Base-by-base conservation (phyloP, 2,797 vertebrate genomes). In the Silurus aristotelis region DNA sequence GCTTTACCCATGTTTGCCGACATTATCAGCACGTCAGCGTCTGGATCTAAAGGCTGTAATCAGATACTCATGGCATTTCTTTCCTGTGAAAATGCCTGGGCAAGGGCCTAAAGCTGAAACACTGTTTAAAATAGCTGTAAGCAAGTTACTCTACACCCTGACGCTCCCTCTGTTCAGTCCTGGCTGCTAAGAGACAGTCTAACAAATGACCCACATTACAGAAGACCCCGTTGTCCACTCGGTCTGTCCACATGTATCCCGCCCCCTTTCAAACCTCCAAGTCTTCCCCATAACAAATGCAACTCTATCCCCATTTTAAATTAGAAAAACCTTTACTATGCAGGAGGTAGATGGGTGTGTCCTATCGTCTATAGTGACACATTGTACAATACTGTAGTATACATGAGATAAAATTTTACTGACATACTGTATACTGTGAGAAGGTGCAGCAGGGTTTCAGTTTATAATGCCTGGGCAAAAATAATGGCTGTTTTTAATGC, bases 141-240 rank as follows among this genome's bases (percentile, higher is more conserved):
- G 73, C 10, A 10, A 78, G 72, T 87, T 84, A 85, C 71, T 78
- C 81, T 61, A 87, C 77, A 71, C 75, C 25, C 5, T 0, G 25
- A 43, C 56, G 52, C n/a, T 25, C 58, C 13, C 73, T 80, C 76
- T 85, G 85, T 89, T 88, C 85, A 83, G 67, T 31, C 25, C 71
- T 31, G 52, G 87, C 52, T 89, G 85, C 88, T 84, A 84, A 83
- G 85, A 88, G 71, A 88, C 83, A 14, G 67, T 70, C 64, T 84
- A 85, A 86, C 86, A 75, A 60, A 75, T 9, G 85, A 78, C 76
- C 55, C 38, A 55, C 60, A 70, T 55, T 27, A 82, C 25, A 87
- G 63, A 82, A 58, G 7, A 61, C 73, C 66, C 79, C 58, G 19
- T 19, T 80, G 78, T 80, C 58, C 58, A 81, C 20, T 67, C 68